A percentile compares a stretch with the other conserved stretches of the same genome.
These are phyloP conservation scores for Phaethon lepturus DNA, from an alignment of 2,113 vertebrate genomes.

Conservation along the genomic window DNA sequence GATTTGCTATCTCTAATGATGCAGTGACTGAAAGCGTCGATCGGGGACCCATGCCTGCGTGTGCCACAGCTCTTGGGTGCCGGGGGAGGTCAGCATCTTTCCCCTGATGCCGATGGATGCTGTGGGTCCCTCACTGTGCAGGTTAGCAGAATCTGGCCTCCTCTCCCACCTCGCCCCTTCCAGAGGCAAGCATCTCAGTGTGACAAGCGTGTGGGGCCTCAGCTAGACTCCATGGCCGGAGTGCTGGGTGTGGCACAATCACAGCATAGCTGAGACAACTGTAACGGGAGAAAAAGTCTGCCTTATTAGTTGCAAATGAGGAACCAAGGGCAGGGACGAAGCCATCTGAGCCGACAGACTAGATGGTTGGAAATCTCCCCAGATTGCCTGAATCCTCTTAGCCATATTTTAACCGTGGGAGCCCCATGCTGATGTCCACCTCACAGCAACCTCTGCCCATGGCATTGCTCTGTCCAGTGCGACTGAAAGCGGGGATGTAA, in stretches of 20 bases:
- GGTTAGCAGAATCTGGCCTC: background rate
- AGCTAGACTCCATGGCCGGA: rapidly evolving
- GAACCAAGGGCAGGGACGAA: background rate
- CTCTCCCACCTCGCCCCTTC: background rate
- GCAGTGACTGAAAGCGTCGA: background rate
- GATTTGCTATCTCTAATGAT: background rate
- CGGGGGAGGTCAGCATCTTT: background rate
- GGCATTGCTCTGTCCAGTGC: background rate
- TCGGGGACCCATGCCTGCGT: background rate
- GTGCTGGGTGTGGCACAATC: background rate
- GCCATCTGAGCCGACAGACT: rapidly evolving
- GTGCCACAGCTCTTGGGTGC: background rate
- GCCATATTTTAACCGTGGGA: rapidly evolving
- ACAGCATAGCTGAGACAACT: background rate
- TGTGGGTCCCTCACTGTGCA: background rate
- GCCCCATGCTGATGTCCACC: background rate
- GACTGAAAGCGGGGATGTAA: background rate
- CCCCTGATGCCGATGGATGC: background rate
- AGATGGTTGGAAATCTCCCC: background rate
- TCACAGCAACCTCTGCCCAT: background rate
- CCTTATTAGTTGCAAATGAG: background rate
- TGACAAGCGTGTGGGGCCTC: background rate
- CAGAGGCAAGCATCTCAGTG: background rate
- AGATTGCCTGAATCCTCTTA: background rate
- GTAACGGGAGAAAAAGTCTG: background rate